These are phyloP conservation scores for Glossophaga mutica DNA, from an alignment of 2,797 vertebrate genomes.

Conservation along the genomic window DNA sequence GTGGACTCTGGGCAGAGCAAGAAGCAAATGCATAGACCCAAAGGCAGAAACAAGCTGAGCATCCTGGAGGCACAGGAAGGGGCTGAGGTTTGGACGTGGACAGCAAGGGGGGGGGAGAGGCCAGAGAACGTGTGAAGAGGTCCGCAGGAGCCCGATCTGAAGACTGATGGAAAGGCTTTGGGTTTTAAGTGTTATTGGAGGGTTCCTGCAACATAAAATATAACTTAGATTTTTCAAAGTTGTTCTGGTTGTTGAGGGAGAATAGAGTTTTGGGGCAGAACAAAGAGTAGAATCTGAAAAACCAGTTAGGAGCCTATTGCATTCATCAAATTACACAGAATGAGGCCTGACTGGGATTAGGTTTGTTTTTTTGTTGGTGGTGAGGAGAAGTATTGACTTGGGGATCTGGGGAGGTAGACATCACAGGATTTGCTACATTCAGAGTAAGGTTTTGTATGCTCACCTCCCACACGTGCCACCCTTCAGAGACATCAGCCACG, in stretches of 20 bases:
- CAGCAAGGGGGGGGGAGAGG: not conserved
- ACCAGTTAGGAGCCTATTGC: not conserved
- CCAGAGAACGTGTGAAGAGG: not conserved
- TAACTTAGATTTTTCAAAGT: not conserved
- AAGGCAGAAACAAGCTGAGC: not conserved
- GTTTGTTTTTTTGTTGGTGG: not conserved
- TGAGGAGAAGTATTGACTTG: not conserved
- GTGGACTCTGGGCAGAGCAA: not conserved
- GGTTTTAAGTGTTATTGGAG: not conserved
- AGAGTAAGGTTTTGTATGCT: not conserved
- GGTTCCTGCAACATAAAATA: not conserved
- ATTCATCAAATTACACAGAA: not conserved
- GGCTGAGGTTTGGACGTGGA: not conserved
- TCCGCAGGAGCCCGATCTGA: not conserved
- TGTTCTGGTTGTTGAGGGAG: not conserved
- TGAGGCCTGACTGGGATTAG: not conserved
- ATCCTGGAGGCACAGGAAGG: not conserved
- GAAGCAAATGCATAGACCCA: not conserved
- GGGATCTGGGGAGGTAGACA: not conserved
- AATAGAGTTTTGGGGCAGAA: not conserved
- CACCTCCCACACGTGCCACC: not conserved
- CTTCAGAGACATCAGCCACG: rapidly evolving
- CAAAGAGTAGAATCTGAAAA: not conserved
- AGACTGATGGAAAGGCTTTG: not conserved
- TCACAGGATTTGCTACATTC: not conserved